Conservation (phyloP, 2,888 invertebrate genomes). For the Ellobium chinense region DNA sequence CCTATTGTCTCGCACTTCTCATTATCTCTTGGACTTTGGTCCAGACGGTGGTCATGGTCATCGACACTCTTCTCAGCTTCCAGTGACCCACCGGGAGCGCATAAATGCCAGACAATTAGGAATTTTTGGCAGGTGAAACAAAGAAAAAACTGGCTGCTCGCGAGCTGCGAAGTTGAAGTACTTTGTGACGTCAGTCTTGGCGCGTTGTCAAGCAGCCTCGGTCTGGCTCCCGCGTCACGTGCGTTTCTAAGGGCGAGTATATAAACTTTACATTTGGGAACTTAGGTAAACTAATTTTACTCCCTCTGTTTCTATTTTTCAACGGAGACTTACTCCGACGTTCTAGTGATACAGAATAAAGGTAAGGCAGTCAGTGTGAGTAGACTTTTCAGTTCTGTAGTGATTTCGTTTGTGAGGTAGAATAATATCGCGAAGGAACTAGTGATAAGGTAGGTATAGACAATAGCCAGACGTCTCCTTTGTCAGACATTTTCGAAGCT, state of each 20-base stretch:
- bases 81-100: no score
- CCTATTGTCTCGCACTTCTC: no score
- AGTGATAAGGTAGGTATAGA: no score
- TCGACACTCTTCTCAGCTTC: no score
- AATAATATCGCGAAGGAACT: no score
- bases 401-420: no score
- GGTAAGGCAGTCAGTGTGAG: no score
- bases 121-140: conserved; percentile 25
- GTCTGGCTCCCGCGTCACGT: conserved; percentile 32
- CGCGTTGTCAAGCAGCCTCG: conserved; percentile 46
- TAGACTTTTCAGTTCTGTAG: no score
- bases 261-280: conserved; percentile 39
- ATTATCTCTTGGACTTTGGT: not conserved
- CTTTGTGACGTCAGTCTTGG: conserved; percentile 47
- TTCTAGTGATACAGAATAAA: not conserved
- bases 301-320: conserved; percentile 4
- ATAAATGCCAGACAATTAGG: not conserved
- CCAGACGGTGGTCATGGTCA: not conserved
- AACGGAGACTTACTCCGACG: conserved; percentile 31
- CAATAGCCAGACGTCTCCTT: no score
- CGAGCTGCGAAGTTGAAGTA: conserved; percentile 34
- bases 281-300: conserved; percentile 20
- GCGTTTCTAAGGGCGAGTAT: conserved; percentile 30
- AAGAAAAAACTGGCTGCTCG: not conserved
- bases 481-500: not conserved